These are phyloP conservation scores for Nasonia longicornis DNA, from an alignment of 1,140 invertebrate species.

Conservation along the genomic window DNA sequence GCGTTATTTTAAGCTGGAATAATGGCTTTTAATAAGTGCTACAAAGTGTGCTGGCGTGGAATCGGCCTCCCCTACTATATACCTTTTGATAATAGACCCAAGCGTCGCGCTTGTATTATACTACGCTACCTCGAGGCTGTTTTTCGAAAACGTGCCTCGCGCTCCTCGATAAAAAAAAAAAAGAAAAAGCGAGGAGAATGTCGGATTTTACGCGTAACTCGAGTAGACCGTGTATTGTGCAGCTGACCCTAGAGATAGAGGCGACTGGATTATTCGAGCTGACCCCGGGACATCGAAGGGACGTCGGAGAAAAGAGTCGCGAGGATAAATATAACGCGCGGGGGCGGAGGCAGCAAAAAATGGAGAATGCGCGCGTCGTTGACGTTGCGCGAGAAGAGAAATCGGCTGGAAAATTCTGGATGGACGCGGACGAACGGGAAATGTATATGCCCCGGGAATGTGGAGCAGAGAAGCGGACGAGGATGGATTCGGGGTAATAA, in stretches of 20 bases:
- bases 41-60: not conserved
- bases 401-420: constrained; percentile 2
- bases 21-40: constrained; percentile 1
- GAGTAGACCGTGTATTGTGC: not conserved
- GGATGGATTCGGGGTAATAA: not conserved
- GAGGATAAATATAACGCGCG: not conserved
- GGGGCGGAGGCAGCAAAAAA: not conserved
- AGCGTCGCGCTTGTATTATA: too few relatives aligned
- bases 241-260: not conserved
- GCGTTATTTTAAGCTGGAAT: not conserved
- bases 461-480: not conserved
- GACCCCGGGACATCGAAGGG: not conserved
- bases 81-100: not conserved
- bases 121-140: too few relatives aligned
- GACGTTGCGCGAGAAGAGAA: not conserved
- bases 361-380: not conserved
- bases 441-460: not conserved
- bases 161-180: too few relatives aligned
- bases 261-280: not conserved
- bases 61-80: not conserved
- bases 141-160: not conserved
- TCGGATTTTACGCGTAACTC: not conserved
- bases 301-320: not conserved
- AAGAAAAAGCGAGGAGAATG: not conserved
- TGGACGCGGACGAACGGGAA: not conserved